Conservation (phyloP, 2,888 invertebrate species). For the Timema cristinae region DNA sequence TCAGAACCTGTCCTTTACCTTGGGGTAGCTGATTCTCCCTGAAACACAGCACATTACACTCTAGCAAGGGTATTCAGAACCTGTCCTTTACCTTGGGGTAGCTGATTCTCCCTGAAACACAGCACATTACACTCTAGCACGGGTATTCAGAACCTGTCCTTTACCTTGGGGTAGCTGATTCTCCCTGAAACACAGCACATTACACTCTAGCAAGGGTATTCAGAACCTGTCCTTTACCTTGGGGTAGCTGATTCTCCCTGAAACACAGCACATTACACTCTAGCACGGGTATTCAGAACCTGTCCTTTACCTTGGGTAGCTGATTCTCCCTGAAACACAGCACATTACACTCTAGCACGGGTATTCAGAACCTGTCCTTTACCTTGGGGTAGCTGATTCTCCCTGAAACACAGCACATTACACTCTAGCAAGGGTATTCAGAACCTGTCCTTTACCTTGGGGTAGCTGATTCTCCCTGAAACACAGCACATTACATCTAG, state of each 20-base stretch:
- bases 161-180: constrained; percentile 57
- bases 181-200: constrained; percentile 24
- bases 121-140: not conserved
- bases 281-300: constrained; percentile 50
- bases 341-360: not conserved
- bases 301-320: constrained; percentile 60
- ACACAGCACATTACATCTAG: not conserved
- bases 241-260: constrained; percentile 50
- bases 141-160: constrained; percentile 57
- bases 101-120: constrained; percentile 40
- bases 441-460: constrained; percentile 61
- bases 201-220: not conserved
- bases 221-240: constrained; percentile 65
- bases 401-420: constrained; percentile 22
- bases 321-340: constrained; percentile 39
- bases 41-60: constrained; percentile 7
- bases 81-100: constrained; percentile 62
- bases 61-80: constrained; percentile 49
- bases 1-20: constrained; percentile 64
- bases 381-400: constrained; percentile 56
- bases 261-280: not conserved
- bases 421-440: constrained; percentile 40
- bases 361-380: constrained; percentile 59
- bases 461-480: constrained; percentile 50
- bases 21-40: constrained; percentile 52